phyloP scores from a whole-genome alignment of 1,140 invertebrate genomes.

The Mya arenaria region DNA sequence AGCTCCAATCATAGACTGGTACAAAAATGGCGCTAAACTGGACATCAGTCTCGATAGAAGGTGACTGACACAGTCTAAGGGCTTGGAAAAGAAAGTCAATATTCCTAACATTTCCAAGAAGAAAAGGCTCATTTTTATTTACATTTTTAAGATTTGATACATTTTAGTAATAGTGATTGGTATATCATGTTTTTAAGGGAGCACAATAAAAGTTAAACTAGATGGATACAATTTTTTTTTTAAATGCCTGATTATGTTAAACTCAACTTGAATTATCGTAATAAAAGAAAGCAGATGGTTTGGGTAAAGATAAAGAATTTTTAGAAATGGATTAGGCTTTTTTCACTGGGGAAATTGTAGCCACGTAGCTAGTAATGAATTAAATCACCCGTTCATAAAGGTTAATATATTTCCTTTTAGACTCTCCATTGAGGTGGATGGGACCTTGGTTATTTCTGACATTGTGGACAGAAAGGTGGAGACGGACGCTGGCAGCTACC shows the following conservation, averaged over 20 bases:
- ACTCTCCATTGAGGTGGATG: conserved; percentile 5
- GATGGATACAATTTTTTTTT: too few species aligned
- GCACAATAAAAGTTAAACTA: too few species aligned
- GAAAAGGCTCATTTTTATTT: too few species aligned
- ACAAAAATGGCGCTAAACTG: conserved; percentile 15
- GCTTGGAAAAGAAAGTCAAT: too few species aligned
- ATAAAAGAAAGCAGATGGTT: background rate
- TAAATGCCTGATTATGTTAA: too few species aligned
- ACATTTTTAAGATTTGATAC: too few species aligned
- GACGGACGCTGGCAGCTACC: conserved; percentile 39
- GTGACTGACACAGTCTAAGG: background rate
- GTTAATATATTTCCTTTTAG: conserved; percentile 7
- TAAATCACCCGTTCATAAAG: background rate
- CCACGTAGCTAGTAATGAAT: background rate
- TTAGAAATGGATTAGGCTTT: background rate
- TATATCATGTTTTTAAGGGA: too few species aligned
- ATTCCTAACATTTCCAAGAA: too few species aligned
- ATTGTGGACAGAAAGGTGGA: conserved; percentile 25
- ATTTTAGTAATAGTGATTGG: too few species aligned
- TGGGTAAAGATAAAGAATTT: background rate
- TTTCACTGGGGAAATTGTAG: too few species aligned
- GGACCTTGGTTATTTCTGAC: conserved; percentile 20
- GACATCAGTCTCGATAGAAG: conserved; percentile 13
- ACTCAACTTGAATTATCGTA: too few species aligned
- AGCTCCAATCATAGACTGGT: conserved; percentile 9